phyloP scores from a whole-genome alignment of 1,140 invertebrate species.

The Ruditapes philippinarum region DNA sequence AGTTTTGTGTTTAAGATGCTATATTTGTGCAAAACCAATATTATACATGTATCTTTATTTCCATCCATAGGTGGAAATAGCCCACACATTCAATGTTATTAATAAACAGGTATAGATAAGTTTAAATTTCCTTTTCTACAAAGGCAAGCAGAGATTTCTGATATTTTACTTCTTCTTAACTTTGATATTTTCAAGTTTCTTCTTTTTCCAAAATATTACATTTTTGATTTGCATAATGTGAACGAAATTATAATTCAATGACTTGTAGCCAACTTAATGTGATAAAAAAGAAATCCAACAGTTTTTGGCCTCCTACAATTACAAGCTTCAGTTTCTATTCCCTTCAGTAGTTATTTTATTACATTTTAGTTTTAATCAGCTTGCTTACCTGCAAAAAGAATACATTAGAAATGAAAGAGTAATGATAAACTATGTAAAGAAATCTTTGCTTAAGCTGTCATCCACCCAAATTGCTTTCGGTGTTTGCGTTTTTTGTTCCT shows the following conservation, averaged over 20 bases:
- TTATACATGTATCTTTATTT: neutral
- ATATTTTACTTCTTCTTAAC: neutral
- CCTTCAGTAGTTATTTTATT: neutral
- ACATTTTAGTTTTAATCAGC: neutral
- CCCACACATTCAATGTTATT: neutral
- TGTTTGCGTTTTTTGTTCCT: neutral
- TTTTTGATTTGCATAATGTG: too few species aligned
- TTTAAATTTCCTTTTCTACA: constrained; percentile 10
- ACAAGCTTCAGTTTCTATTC: too few species aligned
- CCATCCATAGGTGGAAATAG: constrained; percentile 24
- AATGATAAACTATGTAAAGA: neutral
- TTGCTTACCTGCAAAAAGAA: neutral
- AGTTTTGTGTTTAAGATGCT: too few species aligned
- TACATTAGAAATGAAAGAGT: neutral
- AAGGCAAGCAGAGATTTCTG: constrained; percentile 37
- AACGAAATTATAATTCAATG: too few species aligned
- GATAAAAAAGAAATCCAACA: too few species aligned
- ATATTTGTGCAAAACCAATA: too few species aligned
- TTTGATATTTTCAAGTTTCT: too few species aligned
- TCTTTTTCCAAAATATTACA: too few species aligned
- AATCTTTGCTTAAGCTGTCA: constrained; percentile 25
- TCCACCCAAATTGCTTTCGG: neutral
- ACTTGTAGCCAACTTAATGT: too few species aligned
- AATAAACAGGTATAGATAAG: constrained; percentile 20
- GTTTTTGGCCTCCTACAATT: too few species aligned